Percentiles rank a stretch among this genome's conserved stretches.
These are phyloP conservation scores for Enoplolaimus lenunculus DNA, from an alignment of 2,888 invertebrate genomes.

Conservation along the genomic window DNA sequence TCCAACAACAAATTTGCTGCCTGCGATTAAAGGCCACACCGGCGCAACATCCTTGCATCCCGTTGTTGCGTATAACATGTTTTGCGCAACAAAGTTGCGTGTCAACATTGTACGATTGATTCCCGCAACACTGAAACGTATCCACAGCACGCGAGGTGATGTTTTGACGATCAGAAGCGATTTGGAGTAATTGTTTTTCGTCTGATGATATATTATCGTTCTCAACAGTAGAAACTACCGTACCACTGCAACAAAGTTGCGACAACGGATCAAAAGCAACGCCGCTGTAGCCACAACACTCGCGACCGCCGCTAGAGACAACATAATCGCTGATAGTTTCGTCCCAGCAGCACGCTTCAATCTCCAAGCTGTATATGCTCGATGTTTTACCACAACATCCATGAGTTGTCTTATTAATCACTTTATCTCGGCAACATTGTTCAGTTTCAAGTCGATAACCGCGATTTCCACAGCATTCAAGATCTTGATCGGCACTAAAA, in stretches of 20 bases:
- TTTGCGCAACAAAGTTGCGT: background rate
- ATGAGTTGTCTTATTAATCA: background rate
- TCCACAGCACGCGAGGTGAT: background rate
- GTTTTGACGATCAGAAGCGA: no score
- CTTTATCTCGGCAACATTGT: background rate
- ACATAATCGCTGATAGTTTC: background rate
- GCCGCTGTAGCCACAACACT: background rate
- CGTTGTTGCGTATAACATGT: background rate
- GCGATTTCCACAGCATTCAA: background rate
- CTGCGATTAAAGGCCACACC: background rate
- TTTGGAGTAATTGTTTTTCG: no score
- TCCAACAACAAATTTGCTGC: background rate
- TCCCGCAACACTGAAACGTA: background rate
- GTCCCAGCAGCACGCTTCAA: background rate
- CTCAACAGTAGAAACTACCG: no score
- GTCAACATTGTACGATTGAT: background rate
- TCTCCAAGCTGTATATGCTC: background rate
- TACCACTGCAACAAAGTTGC: no score
- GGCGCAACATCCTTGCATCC: no score
- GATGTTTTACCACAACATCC: background rate
- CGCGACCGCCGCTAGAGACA: background rate
- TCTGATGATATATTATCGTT: no score
- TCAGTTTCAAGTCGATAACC: background rate
- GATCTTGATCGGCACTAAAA: background rate
- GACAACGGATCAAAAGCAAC: no score